A percentile compares a stretch with the other conserved stretches of the same genome.
Evolutionary conservation across 2,113 vertebrate genomes (phyloP).

Genomic region (Lanius ludovicianus): DNA sequence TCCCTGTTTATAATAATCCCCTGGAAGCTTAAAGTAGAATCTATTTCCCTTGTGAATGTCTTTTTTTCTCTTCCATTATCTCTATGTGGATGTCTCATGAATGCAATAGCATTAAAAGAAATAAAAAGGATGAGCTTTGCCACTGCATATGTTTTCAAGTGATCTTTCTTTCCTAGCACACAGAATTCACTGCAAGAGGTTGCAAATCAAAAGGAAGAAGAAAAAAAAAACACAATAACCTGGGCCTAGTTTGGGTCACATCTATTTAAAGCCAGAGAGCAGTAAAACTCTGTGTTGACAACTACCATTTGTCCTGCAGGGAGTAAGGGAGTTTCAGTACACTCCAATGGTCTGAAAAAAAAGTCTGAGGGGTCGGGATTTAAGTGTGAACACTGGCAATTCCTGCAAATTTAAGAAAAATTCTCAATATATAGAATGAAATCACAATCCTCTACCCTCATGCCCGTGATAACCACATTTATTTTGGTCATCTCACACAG

Average conservation of each 20-base stretch:
- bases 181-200: background rate
- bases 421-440: background rate
- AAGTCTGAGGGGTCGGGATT: background rate
- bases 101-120: slow-evolving; percentile 14
- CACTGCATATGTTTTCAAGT: slow-evolving; percentile 19
- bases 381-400: background rate
- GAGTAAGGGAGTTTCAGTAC: background rate
- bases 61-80: background rate
- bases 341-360: background rate
- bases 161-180: background rate
- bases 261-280: slow-evolving; percentile 40
- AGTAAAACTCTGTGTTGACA: background rate
- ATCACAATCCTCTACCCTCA: background rate
- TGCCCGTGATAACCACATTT: background rate
- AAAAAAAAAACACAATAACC: background rate
- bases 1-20: slow-evolving; percentile 33
- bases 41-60: background rate
- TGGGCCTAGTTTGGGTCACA: background rate
- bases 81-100: background rate
- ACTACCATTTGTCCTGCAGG: slow-evolving; percentile 25
- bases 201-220: slow-evolving; percentile 30
- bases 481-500: background rate
- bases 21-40: slow-evolving; percentile 38
- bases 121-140: background rate
- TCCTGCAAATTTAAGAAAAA: background rate